Conservation (phyloP, 2,113 vertebrate species). For the Campylorhamphus procurvoides region DNA sequence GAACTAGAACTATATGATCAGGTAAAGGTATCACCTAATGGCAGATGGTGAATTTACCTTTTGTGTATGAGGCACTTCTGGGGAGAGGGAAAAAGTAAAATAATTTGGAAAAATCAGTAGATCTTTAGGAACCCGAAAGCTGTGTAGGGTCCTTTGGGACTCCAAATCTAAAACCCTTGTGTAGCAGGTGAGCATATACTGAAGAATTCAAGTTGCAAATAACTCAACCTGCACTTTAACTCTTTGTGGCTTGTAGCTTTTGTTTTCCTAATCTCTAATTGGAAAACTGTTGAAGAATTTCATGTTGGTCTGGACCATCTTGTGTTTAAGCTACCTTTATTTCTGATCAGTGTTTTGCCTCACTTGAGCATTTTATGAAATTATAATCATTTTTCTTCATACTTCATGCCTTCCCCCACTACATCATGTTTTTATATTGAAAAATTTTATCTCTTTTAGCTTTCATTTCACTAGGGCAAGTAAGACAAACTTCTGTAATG, state of each 20-base stretch:
- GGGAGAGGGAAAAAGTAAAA: not conserved
- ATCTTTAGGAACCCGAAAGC: not conserved
- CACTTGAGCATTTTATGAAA: not conserved
- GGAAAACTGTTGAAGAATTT: not conserved
- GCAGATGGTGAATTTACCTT: not conserved
- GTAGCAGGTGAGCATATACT: not conserved
- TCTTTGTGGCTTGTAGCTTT: not conserved
- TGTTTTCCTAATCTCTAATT: not conserved
- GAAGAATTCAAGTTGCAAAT: not conserved
- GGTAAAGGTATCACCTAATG: not conserved
- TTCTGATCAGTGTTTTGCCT: not conserved
- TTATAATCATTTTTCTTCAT: not conserved
- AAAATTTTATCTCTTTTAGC: not conserved
- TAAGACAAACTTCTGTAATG: not conserved
- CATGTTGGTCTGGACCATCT: not conserved
- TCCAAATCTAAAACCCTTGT: not conserved
- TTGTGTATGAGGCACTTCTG: not conserved
- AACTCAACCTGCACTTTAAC: not conserved
- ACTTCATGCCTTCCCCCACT: not conserved
- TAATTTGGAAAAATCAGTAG: not conserved
- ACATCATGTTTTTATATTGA: not conserved
- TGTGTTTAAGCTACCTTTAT: not conserved
- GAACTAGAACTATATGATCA: not conserved
- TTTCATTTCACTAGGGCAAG: not conserved
- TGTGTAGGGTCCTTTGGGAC: not conserved